Percentiles rank a stretch among this genome's conserved stretches.
These are phyloP conservation scores for Heliconius nattereri DNA, from an alignment of 1,140 invertebrate genomes.

Conservation along the genomic window DNA sequence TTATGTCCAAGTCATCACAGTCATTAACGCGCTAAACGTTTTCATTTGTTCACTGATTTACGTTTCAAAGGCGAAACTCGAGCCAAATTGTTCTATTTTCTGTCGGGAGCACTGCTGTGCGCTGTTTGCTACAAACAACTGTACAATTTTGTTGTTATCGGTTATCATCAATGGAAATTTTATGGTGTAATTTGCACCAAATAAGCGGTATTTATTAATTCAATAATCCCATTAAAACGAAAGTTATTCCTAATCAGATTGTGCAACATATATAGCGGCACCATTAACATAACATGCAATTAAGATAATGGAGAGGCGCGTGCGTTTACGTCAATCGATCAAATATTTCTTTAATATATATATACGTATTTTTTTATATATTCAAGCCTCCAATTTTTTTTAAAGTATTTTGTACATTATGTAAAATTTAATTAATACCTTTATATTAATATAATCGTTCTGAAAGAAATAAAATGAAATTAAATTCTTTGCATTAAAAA, in stretches of 20 bases:
- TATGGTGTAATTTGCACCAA: conserved; percentile 15
- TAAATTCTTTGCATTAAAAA: not conserved
- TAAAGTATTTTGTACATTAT: not conserved
- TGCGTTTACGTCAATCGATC: conserved; percentile 40
- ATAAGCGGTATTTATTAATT: conserved; percentile 22
- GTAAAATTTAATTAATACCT: too few species aligned
- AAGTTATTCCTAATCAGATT: conserved; percentile 34
- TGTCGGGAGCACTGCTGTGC: conserved; percentile 15
- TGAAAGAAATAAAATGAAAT: not conserved
- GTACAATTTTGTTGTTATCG: not conserved
- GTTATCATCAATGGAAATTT: not conserved
- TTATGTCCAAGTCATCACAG: conserved; percentile 55
- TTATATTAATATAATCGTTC: not conserved
- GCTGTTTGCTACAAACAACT: not conserved
- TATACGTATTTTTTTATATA: not conserved
- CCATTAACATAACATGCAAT: conserved; percentile 36
- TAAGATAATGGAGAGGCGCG: conserved; percentile 36
- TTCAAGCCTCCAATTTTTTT: not conserved
- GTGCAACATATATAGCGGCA: conserved; percentile 29
- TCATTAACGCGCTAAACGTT: conserved; percentile 56
- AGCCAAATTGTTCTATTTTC: conserved; percentile 18
- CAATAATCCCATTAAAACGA: conserved; percentile 11
- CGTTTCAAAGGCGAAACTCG: conserved; percentile 11
- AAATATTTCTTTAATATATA: not conserved
- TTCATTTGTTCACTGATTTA: conserved; percentile 49